Evolutionary conservation across 2,113 vertebrate genomes (phyloP), one percentile per base, ranked within the genome.

Genomic region (Campylorhamphus procurvoides): DNA sequence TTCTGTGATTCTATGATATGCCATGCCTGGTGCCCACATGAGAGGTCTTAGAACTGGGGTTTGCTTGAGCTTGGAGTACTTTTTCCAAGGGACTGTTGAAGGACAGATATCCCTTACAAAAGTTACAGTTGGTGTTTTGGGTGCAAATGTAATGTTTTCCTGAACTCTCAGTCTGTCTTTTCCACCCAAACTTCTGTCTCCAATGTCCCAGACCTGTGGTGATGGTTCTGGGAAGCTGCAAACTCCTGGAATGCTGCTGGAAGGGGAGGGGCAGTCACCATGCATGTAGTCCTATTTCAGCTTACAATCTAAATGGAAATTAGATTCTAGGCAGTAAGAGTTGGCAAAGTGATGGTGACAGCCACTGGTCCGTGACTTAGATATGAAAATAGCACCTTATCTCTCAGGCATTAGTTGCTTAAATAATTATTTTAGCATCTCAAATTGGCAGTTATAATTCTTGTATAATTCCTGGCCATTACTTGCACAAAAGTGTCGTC

Each of bases 21-120:
- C 50, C 24, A 5, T 37, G 47, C n/a, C 37, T 24, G 10, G 31
- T 76, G 52, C 40, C 31, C 0, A 0, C 0, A 0, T 22, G 35
- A 84, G 49, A 42, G n/a, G 20, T 13, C 19, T 44, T 28, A 59
- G 50, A 72, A 18, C 31, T 28, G 39, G 71, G 28, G n/a, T 59
- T 72, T 35, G 35, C n/a, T 44, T 49, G 35, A 80, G 15, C 74
- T 55, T 33, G 49, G 39, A 50, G 33, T 42, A 40, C 1, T 2
- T 42, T 68, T 76, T n/a, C 33, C 10, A 50, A 87, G 29, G 40
- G 58, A 1, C 27, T 37, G 15, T 49, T 1, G 1, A 59, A 80
- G 35, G 64, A 55, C 4, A 1, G 20, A 0, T 0, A 55, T 95
- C 55, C 52, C 44, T 62, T 77, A 37, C 40, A 44, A 18, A 92